Evolutionary conservation across 2,888 invertebrate genomes (phyloP), one percentile per base, ranked within the genome.

Genomic region (Fissipunctia ypsillon): DNA sequence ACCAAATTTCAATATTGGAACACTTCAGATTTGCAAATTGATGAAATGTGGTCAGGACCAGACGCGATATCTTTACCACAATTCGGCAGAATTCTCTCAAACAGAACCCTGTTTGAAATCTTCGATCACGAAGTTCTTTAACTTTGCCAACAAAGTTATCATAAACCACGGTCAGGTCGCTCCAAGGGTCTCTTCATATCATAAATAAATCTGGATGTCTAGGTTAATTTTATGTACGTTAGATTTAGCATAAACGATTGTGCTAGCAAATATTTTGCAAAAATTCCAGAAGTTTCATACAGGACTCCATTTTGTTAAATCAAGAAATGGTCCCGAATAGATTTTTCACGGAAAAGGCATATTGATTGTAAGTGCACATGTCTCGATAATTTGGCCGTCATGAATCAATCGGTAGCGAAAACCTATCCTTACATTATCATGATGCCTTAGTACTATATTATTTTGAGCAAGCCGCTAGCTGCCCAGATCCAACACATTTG

Each of bases 111-210:
- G 43, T 59, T 35, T 19, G 2, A 19, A 50, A 19, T 9, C n/a
- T 28, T 14, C 22, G 14, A 28, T 52, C 45, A 28, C 31, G 19
- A 61, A 48, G 31, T 41, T 14, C 28, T 38, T 50, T 43, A 56
- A 31, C 22, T 54, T 41, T 19, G 4, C 22, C 6, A 52, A 59
- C 19, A 38, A 76, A 52, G 22, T 59, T 75, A 45, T 31, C n/a
- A 3, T 7, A 45, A 54, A 41, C 69, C 31, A 77, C 31, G 16
- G 22, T 14, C 28, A n/a, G 50, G 43, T 45, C n/a, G 69, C 41
- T 54, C 48, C 48, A 25, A 78, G 38, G 16, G 22, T 48, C 38
- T 22, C 7, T n/a, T 41, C 4, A 28, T 9, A 52, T 31, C 6
- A 25, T 54, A 68, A 54, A 54, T 16, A 45, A 38, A 54, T 54